Percentiles rank a stretch among this genome's conserved stretches.
These are phyloP conservation scores for Rousettus madagascariensis DNA, from an alignment of 2,797 vertebrate genomes.

Conservation along the genomic window DNA sequence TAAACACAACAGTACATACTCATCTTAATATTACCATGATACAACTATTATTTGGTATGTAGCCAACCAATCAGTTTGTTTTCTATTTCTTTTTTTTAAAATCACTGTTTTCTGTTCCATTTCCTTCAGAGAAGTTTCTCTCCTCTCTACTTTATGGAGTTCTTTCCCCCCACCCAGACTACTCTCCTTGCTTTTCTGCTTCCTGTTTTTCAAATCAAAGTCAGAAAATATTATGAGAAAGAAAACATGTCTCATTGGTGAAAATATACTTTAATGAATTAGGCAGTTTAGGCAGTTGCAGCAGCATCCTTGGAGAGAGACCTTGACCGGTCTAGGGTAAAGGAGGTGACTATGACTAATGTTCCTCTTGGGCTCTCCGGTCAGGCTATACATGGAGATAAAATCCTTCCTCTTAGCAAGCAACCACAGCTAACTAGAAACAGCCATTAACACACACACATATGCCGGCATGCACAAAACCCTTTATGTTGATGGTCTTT, in stretches of 20 bases:
- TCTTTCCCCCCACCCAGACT: neutral
- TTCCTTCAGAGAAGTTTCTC: slow-evolving; percentile 14
- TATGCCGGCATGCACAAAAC: neutral
- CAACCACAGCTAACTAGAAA: slow-evolving; percentile 20
- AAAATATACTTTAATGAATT: neutral
- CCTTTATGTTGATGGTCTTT: slow-evolving; percentile 1
- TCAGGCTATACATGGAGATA: slow-evolving; percentile 30
- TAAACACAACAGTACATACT: neutral
- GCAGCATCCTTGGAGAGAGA: neutral
- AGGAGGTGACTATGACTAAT: neutral
- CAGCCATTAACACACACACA: neutral
- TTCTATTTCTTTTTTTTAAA: neutral
- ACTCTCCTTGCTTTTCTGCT: neutral
- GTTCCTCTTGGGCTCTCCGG: neutral
- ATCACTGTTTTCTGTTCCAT: neutral
- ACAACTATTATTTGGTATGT: neutral
- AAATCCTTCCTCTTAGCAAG: slow-evolving; percentile 23
- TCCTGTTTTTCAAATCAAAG: slow-evolving; percentile 21
- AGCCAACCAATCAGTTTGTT: neutral
- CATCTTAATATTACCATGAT: slow-evolving; percentile 29
- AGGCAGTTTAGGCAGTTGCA: neutral
- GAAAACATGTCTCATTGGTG: neutral
- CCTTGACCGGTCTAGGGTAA: neutral
- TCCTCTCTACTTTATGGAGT: neutral
- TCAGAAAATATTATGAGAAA: neutral